A percentile compares a stretch with the other conserved stretches of the same genome.
These are phyloP conservation scores for Tetrax tetrax DNA, from an alignment of 2,113 vertebrate species.

Conservation along the genomic window DNA sequence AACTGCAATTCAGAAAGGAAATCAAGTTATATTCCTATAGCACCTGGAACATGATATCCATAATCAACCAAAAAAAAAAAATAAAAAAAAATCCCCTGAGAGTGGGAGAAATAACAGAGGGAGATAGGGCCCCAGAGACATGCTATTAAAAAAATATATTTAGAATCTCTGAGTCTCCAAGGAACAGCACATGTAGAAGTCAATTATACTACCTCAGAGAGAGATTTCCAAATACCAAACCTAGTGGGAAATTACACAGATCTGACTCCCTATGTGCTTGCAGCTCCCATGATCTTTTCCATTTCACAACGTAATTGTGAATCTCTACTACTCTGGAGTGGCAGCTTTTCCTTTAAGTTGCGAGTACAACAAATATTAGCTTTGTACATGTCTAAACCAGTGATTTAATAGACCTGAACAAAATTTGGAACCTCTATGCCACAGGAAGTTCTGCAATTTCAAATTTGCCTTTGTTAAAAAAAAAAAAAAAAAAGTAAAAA, in stretches of 20 bases:
- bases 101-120: background rate
- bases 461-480: background rate
- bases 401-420: background rate
- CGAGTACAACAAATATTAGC: background rate
- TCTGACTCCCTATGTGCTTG: background rate
- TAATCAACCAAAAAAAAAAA: background rate
- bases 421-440: background rate
- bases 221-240: slow-evolving; percentile 10
- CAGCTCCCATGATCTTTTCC: background rate
- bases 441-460: background rate
- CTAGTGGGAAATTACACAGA: background rate
- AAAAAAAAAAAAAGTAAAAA: background rate
- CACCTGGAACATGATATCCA: background rate
- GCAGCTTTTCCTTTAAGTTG: background rate
- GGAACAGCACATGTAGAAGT: background rate
- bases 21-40: background rate
- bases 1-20: slow-evolving; percentile 5
- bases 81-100: background rate
- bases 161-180: slow-evolving; percentile 18
- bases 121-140: background rate
- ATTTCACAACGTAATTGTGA: background rate
- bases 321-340: background rate
- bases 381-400: background rate
- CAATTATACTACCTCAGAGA: slow-evolving; percentile 24
- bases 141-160: slow-evolving; percentile 34